A percentile compares a stretch with the other conserved stretches of the same genome.
phyloP scores from a whole-genome alignment of 2,888 invertebrate species.

The Drosophila fungiperda region DNA sequence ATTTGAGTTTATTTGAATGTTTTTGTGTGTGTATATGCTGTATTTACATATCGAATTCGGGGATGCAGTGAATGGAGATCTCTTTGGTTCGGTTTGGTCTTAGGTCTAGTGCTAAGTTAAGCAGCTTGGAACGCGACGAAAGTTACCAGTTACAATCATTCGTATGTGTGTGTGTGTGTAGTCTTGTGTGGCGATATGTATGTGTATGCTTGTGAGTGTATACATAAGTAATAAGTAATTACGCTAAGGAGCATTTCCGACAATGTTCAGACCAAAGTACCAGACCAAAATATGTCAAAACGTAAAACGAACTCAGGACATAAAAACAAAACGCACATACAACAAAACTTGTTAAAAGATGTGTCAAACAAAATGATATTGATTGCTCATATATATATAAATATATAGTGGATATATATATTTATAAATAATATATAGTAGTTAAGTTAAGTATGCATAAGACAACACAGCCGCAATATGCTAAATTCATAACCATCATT shows the following conservation, averaged over 20 bases:
- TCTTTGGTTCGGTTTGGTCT: constrained; percentile 46
- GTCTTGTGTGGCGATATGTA: constrained; percentile 23
- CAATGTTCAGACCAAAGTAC: constrained; percentile 79
- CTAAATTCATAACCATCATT: constrained; percentile 73
- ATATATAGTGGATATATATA: constrained; percentile 54
- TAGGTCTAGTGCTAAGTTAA: constrained; percentile 74
- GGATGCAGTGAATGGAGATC: constrained; percentile 54
- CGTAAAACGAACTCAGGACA: constrained; percentile 64
- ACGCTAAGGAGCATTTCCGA: constrained; percentile 78
- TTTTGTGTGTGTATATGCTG: constrained; percentile 20
- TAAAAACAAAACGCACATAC: constrained; percentile 74
- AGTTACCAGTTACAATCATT: constrained; percentile 62
- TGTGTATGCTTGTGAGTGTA: constrained; percentile 41
- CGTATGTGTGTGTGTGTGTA: constrained; percentile 33
- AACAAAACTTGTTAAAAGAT: constrained; percentile 68
- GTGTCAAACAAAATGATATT: constrained; percentile 57
- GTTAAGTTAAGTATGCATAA: constrained; percentile 71
- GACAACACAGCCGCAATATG: constrained; percentile 81
- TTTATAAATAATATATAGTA: constrained; percentile 49
- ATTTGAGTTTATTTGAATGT: constrained; percentile 25
- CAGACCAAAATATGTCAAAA: constrained; percentile 69
- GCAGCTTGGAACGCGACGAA: constrained; percentile 69
- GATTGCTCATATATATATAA: constrained; percentile 49
- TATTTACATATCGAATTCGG: constrained; percentile 57
- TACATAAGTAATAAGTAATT: constrained; percentile 69